Conservation (phyloP, 1,140 invertebrate genomes). For the Drosophila paulistorum region DNA sequence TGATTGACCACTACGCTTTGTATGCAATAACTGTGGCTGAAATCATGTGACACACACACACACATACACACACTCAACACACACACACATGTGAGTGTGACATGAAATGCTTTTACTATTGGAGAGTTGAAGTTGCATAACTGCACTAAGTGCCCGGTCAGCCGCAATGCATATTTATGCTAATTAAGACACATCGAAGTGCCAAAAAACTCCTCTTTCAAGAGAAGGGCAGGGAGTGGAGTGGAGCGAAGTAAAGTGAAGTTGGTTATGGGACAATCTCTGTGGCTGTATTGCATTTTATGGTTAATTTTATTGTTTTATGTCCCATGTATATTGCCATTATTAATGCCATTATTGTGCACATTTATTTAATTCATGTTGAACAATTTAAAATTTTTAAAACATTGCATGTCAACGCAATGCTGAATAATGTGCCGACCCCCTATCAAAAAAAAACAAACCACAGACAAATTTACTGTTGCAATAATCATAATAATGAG, state of each 20-base stretch:
- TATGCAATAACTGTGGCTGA: constrained; percentile 34
- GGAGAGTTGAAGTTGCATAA: constrained; percentile 36
- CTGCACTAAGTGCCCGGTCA: constrained; percentile 35
- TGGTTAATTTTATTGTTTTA: constrained; percentile 65
- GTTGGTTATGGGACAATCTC: constrained; percentile 41
- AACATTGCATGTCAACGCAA: constrained; percentile 46
- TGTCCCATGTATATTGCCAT: constrained; percentile 55
- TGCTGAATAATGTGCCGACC: constrained; percentile 45
- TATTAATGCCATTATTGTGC: constrained; percentile 67
- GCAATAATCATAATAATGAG: constrained; percentile 27
- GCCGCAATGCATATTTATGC: constrained; percentile 68
- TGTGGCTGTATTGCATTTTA: constrained; percentile 71
- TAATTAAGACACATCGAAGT: constrained; percentile 75
- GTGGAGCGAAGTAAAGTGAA: neutral
- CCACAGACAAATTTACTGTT: constrained; percentile 23
- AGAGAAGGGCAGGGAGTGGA: neutral
- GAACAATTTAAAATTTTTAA: constrained; percentile 49
- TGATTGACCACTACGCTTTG: constrained; percentile 42
- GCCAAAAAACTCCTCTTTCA: constrained; percentile 14
- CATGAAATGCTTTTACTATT: constrained; percentile 17
- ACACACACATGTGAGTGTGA: neutral
- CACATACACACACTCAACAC: neutral
- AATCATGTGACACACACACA: constrained; percentile 22
- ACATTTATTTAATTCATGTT: constrained; percentile 71
- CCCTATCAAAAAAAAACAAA: neutral